Evolutionary conservation across 2,888 invertebrate species (phyloP).

Genomic region (Folsomia manolachei): DNA sequence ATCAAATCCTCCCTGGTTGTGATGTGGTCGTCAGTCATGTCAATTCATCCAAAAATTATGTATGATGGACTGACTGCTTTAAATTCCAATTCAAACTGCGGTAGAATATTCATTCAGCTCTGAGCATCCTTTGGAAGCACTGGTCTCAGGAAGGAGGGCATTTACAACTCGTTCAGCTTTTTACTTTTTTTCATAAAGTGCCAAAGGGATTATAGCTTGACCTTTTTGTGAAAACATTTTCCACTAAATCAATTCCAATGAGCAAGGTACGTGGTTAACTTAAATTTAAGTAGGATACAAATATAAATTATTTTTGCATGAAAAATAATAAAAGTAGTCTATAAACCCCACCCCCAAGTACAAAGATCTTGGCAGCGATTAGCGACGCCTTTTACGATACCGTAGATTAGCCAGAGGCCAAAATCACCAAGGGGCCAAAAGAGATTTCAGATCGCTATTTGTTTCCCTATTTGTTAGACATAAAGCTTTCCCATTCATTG

Average conservation of each 20-base stretch:
- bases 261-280: neutral
- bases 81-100: conserved; percentile 8
- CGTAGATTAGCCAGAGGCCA: neutral
- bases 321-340: neutral
- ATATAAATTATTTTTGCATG: neutral
- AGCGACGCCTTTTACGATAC: too few species aligned
- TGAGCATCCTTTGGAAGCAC: neutral
- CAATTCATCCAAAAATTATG: too few species aligned
- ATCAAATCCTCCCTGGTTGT: neutral
- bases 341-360: too few species aligned
- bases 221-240: neutral
- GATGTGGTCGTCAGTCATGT: too few species aligned
- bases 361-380: neutral
- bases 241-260: neutral
- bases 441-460: too few species aligned
- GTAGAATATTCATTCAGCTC: conserved; percentile 4
- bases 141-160: too few species aligned
- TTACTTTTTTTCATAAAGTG: too few species aligned
- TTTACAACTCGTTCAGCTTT: too few species aligned
- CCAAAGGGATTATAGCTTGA: neutral
- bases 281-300: too few species aligned
- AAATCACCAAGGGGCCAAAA: neutral
- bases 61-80: conserved; percentile 4
- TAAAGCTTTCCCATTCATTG: too few species aligned
- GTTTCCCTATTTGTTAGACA: too few species aligned